Base-by-base conservation (phyloP, 2,797 vertebrate species). In the Rhinella marina region DNA sequence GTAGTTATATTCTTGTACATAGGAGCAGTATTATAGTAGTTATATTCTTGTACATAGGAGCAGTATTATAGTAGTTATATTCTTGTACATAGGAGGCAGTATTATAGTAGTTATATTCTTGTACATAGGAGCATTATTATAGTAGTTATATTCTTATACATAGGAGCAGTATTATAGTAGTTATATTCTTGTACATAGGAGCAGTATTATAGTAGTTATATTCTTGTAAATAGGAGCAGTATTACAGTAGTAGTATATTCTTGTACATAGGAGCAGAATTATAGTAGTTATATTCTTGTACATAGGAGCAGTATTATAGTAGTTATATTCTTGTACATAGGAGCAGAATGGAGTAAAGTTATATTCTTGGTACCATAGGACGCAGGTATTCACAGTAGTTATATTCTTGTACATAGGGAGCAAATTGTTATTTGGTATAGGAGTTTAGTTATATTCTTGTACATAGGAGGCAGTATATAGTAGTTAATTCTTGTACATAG, bases 41-140 rank as follows among this genome's bases (percentile, higher is more conserved):
- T 72, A 72, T 41, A 72, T 72, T 41, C 29, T 41, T 41, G 41
- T 41, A 41, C 41, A 41, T 41, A 41, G 41, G 41, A 0, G 41
- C 41, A 41, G 68, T 72, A 72, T 72, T 72, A 72, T 72, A 7
- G 68, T 41, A 72, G 68, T 72, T 72, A 72, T 41, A 72, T 72
- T 41, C 29, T 32, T 72, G 68, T 72, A 72, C 7, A 72, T 19
- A 70, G 68, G 29, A 19, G 41, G 68, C 68, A 72, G 68, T 72
- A 72, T 72, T 72, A 72, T 72, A 32, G 68, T 41, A 72, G 68
- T 72, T 72, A 72, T 72, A 72, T 41, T 72, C 68, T 41, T 72
- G 68, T 72, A 72, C 16, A 72, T 72, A 54, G 7, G 14, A 7
- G 27, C 68, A 72, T 14, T 72, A 32, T 72, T 68, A 64, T 25